phyloP scores from a whole-genome alignment of 2,888 invertebrate genomes.

The Brachylomia viminalis region DNA sequence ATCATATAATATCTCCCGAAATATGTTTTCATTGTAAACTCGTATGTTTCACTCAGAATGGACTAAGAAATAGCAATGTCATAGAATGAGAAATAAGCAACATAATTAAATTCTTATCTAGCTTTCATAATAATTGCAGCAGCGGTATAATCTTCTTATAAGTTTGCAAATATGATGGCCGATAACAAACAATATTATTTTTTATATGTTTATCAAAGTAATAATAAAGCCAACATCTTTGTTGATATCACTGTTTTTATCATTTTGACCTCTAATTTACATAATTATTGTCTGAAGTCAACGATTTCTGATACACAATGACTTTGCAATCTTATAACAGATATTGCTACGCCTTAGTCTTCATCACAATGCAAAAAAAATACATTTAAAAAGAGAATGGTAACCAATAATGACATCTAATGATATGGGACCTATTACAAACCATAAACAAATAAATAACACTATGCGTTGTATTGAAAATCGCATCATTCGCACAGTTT shows the following conservation, averaged over 20 bases:
- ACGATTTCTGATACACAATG: background rate
- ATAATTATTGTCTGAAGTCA: background rate
- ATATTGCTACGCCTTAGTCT: slow-evolving; percentile 44
- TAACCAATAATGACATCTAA: slow-evolving; percentile 36
- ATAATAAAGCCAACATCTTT: background rate
- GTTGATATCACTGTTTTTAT: background rate
- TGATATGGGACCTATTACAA: slow-evolving; percentile 35
- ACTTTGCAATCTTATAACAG: background rate
- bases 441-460: background rate
- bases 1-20: background rate
- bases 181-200: too few species aligned
- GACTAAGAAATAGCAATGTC: slow-evolving; percentile 39
- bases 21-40: slow-evolving; percentile 47
- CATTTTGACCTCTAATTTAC: slow-evolving; percentile 19
- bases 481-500: background rate
- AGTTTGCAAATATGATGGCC: too few species aligned
- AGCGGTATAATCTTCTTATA: too few species aligned
- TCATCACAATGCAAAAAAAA: slow-evolving; percentile 29
- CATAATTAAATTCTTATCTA: too few species aligned
- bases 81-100: too few species aligned
- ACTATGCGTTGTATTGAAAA: background rate
- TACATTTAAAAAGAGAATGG: slow-evolving; percentile 18
- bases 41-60: slow-evolving; percentile 11
- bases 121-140: too few species aligned
- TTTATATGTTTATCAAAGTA: background rate